phyloP scores from a whole-genome alignment of 1,140 invertebrate species.

The Delia radicum region DNA sequence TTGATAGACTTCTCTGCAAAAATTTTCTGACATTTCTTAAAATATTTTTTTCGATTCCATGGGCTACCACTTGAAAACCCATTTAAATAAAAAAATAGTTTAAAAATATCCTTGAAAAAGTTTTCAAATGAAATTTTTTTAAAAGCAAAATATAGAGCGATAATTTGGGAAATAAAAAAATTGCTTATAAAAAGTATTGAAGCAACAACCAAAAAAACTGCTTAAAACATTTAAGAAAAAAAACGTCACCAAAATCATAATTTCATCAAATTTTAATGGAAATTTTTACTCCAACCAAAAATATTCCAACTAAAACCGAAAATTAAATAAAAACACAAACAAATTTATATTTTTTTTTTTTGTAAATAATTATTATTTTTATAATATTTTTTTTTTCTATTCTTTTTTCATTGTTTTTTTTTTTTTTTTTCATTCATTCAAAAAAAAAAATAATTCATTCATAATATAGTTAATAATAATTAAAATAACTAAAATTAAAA shows the following conservation, averaged over 20 bases:
- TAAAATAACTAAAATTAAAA: neutral
- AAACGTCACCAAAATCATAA: neutral
- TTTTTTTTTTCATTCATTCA: neutral
- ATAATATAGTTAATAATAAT: slow-evolving; percentile 13
- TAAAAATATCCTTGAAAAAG: too few species aligned
- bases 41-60: too few species aligned
- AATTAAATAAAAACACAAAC: slow-evolving; percentile 16
- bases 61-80: too few species aligned
- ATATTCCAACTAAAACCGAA: neutral
- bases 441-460: slow-evolving; percentile 16
- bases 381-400: slow-evolving; percentile 6
- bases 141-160: too few species aligned
- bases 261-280: neutral
- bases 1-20: too few species aligned
- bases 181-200: too few species aligned
- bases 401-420: neutral
- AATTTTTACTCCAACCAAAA: neutral
- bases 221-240: neutral
- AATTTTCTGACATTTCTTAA: too few species aligned
- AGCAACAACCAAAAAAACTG: too few species aligned
- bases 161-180: too few species aligned
- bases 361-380: slow-evolving; percentile 18
- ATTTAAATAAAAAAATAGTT: too few species aligned
- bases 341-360: slow-evolving; percentile 12
- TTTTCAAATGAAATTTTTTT: too few species aligned